Conservation (phyloP, 2,113 vertebrate species). For the Noctilio leporinus region DNA sequence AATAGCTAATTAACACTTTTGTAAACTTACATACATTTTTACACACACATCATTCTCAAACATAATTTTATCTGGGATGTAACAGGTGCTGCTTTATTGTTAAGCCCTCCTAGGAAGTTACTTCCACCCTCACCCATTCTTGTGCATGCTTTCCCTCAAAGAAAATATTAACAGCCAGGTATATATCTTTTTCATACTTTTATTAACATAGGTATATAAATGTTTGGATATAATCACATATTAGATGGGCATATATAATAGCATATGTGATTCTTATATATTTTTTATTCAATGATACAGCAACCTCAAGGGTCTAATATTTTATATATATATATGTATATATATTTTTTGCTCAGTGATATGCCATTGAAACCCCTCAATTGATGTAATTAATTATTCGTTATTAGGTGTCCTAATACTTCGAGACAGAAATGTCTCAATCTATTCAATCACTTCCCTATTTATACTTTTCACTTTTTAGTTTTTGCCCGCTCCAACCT, state of each 20-base stretch:
- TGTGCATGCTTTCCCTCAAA: background rate
- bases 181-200: background rate
- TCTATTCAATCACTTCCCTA: background rate
- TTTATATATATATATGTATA: no score
- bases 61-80: background rate
- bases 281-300: background rate
- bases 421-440: background rate
- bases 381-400: background rate
- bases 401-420: background rate
- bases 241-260: background rate
- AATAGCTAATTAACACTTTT: slow-evolving; percentile 7
- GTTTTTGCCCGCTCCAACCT: background rate
- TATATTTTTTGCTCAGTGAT: background rate
- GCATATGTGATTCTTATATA: background rate
- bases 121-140: background rate
- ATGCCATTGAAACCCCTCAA: background rate
- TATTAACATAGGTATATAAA: background rate
- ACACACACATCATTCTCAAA: background rate
- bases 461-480: background rate
- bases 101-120: background rate
- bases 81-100: background rate
- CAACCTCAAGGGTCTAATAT: background rate
- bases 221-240: background rate
- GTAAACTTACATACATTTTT: background rate
- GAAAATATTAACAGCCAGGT: background rate